Conservation (phyloP, 1,140 invertebrate species). For the Varroa destructor region DNA sequence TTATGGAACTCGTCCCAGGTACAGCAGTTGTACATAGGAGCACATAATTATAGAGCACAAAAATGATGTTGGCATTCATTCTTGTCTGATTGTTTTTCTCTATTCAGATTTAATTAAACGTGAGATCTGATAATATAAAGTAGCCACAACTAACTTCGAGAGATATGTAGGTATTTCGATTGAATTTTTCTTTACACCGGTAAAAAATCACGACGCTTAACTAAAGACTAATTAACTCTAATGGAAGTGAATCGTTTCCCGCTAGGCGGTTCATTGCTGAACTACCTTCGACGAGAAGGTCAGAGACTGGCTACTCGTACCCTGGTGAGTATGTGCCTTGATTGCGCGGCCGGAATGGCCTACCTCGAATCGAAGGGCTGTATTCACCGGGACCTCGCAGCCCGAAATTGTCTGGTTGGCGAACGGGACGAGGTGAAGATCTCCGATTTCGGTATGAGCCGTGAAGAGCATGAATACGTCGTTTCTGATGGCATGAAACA, state of each 20-base stretch:
- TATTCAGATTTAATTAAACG: background rate
- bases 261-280: slow-evolving; percentile 74
- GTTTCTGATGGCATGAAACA: slow-evolving; percentile 95
- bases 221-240: too few relatives aligned
- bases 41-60: slow-evolving; percentile 13
- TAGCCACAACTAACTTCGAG: too few relatives aligned
- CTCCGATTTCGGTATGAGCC: slow-evolving; percentile 93
- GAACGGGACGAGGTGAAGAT: slow-evolving; percentile 79
- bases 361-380: slow-evolving; percentile 92
- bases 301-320: slow-evolving; percentile 39
- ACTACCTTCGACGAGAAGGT: slow-evolving; percentile 66
- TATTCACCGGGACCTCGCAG: slow-evolving; percentile 81
- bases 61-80: background rate
- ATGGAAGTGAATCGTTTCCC: slow-evolving; percentile 31
- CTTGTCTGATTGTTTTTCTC: background rate
- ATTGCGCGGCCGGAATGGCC: slow-evolving; percentile 84
- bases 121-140: too few relatives aligned
- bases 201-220: too few relatives aligned
- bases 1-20: slow-evolving; percentile 93
- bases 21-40: slow-evolving; percentile 33
- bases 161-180: too few relatives aligned
- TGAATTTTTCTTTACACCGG: too few relatives aligned
- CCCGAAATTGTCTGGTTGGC: slow-evolving; percentile 81
- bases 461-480: slow-evolving; percentile 91
- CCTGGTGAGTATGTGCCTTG: slow-evolving; percentile 66